These are phyloP conservation scores for Dynastes maya DNA, from an alignment of 2,888 invertebrate species.

Conservation along the genomic window DNA sequence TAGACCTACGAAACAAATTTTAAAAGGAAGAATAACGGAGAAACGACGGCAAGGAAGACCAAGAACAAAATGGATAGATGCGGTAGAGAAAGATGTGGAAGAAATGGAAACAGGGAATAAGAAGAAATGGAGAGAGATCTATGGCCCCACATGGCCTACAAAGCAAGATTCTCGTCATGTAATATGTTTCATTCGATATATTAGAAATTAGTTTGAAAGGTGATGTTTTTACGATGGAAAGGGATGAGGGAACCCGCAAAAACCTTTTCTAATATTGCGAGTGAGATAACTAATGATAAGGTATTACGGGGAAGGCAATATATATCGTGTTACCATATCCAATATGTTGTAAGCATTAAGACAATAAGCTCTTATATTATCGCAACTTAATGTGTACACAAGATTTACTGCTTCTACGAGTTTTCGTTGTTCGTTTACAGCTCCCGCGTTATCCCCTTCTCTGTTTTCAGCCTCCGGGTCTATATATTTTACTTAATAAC, in stretches of 20 bases:
- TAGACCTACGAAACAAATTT: no score
- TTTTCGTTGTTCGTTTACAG: neutral
- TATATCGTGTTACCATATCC: constrained; percentile 65
- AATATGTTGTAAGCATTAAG: constrained; percentile 67
- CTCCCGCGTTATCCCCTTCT: no score
- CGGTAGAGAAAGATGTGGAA: no score
- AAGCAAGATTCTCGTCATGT: no score
- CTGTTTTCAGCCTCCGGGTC: neutral
- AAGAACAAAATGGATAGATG: no score
- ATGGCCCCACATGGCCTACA: no score
- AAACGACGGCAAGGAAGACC: no score
- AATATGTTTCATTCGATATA: neutral
- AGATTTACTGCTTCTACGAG: constrained; percentile 46
- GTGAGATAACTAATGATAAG: constrained; percentile 56
- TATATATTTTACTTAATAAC: constrained; percentile 49
- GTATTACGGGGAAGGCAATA: constrained; percentile 59
- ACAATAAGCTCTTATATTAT: constrained; percentile 66
- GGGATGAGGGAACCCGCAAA: constrained; percentile 55
- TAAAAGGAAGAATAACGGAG: no score
- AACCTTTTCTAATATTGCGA: constrained; percentile 53
- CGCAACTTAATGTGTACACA: constrained; percentile 61
- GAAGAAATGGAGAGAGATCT: no score
- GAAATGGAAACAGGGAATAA: no score
- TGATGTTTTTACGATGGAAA: constrained; percentile 58
- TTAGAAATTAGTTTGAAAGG: constrained; percentile 19